Evolutionary conservation across 30 jellyfish, hydroid and myxozoan species (phyloP), one percentile per base, ranked within the genome.

Genomic region (Turritopsis dohrnii): DNA sequence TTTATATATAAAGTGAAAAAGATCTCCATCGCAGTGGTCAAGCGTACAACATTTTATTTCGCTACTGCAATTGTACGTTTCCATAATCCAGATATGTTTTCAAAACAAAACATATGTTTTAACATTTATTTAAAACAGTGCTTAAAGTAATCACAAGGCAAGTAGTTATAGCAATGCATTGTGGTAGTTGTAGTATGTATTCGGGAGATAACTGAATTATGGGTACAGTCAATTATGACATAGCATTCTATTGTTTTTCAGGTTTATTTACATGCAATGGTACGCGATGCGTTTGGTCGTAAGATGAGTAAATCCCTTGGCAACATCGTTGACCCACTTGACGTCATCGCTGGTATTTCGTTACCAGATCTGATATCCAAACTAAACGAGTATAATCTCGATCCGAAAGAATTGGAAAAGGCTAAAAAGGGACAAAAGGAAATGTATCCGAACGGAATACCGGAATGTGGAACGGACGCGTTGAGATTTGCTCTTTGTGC

Each of bases 391-490:
- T 95, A 95, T 88, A 95, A 95, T 72, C 79, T 95, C 29, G 97
- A 89, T 22, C 95, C 96, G 8, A 87, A 88, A 60, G 99, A 95
- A 66, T 52, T 90, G 86, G 97, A 87, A 17, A 95, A 90, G 52
- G 99, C 99, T 7, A 82, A 81, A 84, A 87, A 90, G 54, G 97
- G 99, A 30, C 99, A 95, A 95, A 89, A 81, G 71, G 97, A 89
- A 26, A 96, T 92, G 87, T 95, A 85, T 66, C 99, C 99, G 1
- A 84, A 85, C 28, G 99, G 99, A 8, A 95, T 95, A 53, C 99
- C 99, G 28, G 99, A 95, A 65, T 95, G 99, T 85, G 99, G 99
- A n/a, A 90, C 97, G 16, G 99, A 95, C 83, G 99, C 99, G 0
- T 75, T 95, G 72, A 71, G 99, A 76, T 95, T 95, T 82, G 96